Evolutionary conservation across 2,113 vertebrate species (phyloP).

Genomic region (Gymnarchus niloticus): DNA sequence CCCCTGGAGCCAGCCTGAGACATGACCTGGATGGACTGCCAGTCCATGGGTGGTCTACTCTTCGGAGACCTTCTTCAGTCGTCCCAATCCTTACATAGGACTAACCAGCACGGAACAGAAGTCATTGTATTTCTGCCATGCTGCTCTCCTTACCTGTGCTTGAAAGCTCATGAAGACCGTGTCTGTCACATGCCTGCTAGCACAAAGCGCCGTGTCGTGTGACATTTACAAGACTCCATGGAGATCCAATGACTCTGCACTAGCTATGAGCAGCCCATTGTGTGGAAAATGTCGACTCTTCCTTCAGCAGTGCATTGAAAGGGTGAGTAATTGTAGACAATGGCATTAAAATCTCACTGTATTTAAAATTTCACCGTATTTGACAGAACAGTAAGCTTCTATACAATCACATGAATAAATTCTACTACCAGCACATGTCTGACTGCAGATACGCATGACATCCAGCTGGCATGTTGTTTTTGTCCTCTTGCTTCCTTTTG

Average conservation of each 20-base stretch:
- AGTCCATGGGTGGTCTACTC: too few relatives aligned
- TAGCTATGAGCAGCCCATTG: not conserved
- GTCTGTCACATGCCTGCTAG: too few relatives aligned
- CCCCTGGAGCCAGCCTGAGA: too few relatives aligned
- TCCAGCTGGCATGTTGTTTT: not conserved
- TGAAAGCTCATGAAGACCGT: not conserved
- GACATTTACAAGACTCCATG: not conserved
- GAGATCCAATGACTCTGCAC: too few relatives aligned
- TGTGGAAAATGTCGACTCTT: constrained; percentile 14
- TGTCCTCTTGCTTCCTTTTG: too few relatives aligned
- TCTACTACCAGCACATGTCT: not conserved
- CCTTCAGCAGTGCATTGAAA: not conserved
- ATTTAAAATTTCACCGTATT: not conserved
- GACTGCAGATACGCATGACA: not conserved
- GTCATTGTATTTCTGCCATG: not conserved
- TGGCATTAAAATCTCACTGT: not conserved
- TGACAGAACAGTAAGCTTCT: not conserved
- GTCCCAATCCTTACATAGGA: too few relatives aligned
- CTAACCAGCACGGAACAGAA: too few relatives aligned
- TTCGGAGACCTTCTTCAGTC: too few relatives aligned
- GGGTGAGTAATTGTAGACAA: constrained; percentile 5
- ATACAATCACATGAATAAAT: not conserved
- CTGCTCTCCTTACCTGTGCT: not conserved
- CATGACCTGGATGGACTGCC: too few relatives aligned
- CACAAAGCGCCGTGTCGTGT: not conserved